Evolutionary conservation across 53 echinoderm and acorn worm genomes (phyloP).

Genomic region (Paracentrotus lividus): DNA sequence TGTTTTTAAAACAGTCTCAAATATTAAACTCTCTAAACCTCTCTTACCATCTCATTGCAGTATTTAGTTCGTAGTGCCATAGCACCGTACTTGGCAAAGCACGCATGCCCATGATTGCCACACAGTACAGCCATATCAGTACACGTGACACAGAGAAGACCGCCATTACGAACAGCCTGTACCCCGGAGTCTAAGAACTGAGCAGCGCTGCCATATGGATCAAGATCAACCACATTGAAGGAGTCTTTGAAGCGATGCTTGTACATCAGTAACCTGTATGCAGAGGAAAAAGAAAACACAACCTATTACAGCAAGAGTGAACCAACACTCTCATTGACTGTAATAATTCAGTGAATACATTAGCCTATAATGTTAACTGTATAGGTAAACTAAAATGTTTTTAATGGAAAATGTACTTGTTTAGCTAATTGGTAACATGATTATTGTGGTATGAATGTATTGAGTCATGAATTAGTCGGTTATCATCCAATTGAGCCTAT

Average conservation of each 20-base stretch:
- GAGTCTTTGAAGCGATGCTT: slow-evolving; percentile 74
- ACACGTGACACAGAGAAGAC: slow-evolving; percentile 94
- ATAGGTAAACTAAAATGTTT: too few relatives aligned
- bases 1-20: too few relatives aligned
- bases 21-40: too few relatives aligned
- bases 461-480: too few relatives aligned
- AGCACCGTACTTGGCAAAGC: slow-evolving; percentile 92
- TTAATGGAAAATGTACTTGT: too few relatives aligned
- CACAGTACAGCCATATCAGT: slow-evolving; percentile 98
- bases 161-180: slow-evolving; percentile 92
- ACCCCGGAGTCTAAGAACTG: slow-evolving; percentile 88
- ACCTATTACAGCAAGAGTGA: too few relatives aligned
- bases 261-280: slow-evolving; percentile 88
- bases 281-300: background rate
- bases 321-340: too few relatives aligned
- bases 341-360: too few relatives aligned
- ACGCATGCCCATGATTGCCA: slow-evolving; percentile 93
- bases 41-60: slow-evolving; percentile 93
- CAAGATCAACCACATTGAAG: slow-evolving; percentile 90
- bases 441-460: too few relatives aligned
- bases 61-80: slow-evolving; percentile 89
- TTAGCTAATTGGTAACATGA: too few relatives aligned
- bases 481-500: too few relatives aligned
- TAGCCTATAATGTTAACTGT: too few relatives aligned
- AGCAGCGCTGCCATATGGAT: slow-evolving; percentile 94